These are phyloP conservation scores for Myotis davidii DNA, from an alignment of 2,113 vertebrate species.

Conservation along the genomic window DNA sequence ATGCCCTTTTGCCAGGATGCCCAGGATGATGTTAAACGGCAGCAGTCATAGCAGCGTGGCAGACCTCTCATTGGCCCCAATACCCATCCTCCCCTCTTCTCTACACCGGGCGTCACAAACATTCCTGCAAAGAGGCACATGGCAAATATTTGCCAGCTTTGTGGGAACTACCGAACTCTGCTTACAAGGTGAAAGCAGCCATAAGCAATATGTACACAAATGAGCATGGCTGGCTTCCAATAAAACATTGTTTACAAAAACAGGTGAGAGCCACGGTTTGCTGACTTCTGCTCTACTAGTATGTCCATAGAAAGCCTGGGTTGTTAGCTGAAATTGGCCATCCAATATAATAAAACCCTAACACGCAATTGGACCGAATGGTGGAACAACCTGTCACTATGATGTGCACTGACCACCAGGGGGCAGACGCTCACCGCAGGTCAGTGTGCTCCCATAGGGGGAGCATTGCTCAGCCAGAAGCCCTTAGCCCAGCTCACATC, in stretches of 20 bases:
- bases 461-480: too few relatives aligned
- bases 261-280: neutral
- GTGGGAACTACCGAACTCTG: neutral
- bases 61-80: neutral
- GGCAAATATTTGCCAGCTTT: neutral
- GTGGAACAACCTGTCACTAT: too few relatives aligned
- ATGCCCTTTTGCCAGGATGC: neutral
- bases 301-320: neutral
- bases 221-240: neutral
- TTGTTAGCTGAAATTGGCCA: neutral
- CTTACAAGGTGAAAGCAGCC: neutral
- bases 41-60: neutral
- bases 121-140: neutral
- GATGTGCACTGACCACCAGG: too few relatives aligned
- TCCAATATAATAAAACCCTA: too few relatives aligned
- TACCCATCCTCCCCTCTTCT: neutral
- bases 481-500: too few relatives aligned
- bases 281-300: neutral
- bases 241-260: neutral
- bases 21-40: neutral
- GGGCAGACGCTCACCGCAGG: too few relatives aligned
- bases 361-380: too few relatives aligned
- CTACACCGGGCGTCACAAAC: neutral
- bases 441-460: too few relatives aligned
- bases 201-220: neutral